These are phyloP conservation scores for Steinernema scapterisci DNA, from an alignment of 2,888 invertebrate species.

Conservation along the genomic window DNA sequence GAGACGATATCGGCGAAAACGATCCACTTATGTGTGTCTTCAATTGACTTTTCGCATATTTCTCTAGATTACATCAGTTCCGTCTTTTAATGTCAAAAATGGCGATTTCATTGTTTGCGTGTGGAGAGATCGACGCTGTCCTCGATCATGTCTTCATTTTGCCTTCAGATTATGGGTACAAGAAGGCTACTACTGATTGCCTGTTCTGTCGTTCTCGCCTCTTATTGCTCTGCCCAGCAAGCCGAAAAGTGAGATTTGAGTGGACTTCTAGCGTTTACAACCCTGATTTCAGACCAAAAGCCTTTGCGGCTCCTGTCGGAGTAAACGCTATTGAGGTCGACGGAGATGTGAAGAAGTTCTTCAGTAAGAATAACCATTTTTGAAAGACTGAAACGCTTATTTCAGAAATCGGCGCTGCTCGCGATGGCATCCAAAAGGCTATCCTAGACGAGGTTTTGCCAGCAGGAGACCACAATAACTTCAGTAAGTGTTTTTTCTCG, in stretches of 20 bases:
- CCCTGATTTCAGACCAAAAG: conserved; percentile 27
- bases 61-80: conserved; percentile 18
- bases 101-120: conserved; percentile 4
- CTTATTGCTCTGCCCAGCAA: not conserved
- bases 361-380: conserved; percentile 39
- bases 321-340: conserved; percentile 43
- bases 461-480: conserved; percentile 31
- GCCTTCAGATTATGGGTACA: conserved; percentile 6
- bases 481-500: conserved; percentile 15
- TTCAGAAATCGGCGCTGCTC: conserved; percentile 41
- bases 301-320: conserved; percentile 38
- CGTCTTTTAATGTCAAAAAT: conserved; percentile 8
- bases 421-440: conserved; percentile 47
- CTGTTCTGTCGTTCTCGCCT: not conserved
- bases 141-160: not conserved
- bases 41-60: conserved; percentile 27
- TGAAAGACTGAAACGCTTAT: not conserved
- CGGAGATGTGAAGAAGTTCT: conserved; percentile 38
- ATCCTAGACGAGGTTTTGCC: conserved; percentile 45
- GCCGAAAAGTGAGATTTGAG: not conserved
- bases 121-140: not conserved
- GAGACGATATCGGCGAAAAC: conserved; percentile 21
- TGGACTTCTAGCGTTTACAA: not conserved
- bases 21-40: conserved; percentile 27
- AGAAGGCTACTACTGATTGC: conserved; percentile 2